Evolutionary conservation across 2,888 invertebrate species (phyloP), one percentile per base, ranked within the genome.

Genomic region (Dexiosoma caninum): DNA sequence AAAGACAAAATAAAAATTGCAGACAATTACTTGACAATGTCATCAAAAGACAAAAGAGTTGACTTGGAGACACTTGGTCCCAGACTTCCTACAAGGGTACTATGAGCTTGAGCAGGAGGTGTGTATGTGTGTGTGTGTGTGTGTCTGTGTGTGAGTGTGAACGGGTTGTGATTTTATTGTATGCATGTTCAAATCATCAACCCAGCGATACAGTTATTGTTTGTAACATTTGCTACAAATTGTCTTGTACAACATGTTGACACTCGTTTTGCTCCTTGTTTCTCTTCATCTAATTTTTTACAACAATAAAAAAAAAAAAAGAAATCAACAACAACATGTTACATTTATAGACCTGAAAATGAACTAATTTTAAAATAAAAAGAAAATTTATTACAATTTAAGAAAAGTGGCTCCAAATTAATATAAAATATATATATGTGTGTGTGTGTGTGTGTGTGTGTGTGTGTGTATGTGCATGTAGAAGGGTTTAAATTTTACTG

Each of bases 181-280:
- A 4, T 67, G 46, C 23, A 53, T 67, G 19, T 55, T 69, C 55
- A 51, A 72, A 51, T 72, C 67, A 67, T 75, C 59, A 75, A 75
- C 66, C 16, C 6, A 64, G 42, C 27, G 37, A 30, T 32, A 27
- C 40, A 44, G 59, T 60, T 23, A 27, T 40, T 55, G 27, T 40
- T 40, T 84, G 84, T 84, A 84, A 84, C 84, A 84, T 81, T 84
- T 84, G 84, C 83, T 83, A 84, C 84, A 84, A 84, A 84, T 84
- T 84, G 84, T 83, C 83, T 82, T 84, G 83, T 84, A 83, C 81
- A 83, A 84, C 84, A 84, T 82, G 83, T 84, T 84, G 81, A 82
- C 84, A 84, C 82, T 83, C 82, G 71, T 77, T n/a, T 82, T 62
- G 59, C 53, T 72, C 53, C 44, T 72, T 72, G 62, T 55, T 72